phyloP scores from a whole-genome alignment of 2,888 invertebrate species.

The Drosophila mettleri region DNA sequence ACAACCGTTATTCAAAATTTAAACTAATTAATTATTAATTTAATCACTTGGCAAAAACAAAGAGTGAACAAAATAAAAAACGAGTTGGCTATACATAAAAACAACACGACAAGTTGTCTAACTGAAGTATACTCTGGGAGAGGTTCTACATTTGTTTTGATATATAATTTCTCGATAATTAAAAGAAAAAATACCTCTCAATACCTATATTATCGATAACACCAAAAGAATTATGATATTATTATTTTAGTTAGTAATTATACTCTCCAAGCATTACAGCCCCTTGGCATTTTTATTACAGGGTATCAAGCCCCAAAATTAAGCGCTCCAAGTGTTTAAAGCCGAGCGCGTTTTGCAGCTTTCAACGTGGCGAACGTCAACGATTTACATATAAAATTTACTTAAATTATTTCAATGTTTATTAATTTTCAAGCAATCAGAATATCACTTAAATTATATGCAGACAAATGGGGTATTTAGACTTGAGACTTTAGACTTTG shows the following conservation, averaged over 20 bases:
- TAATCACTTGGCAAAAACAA: conserved; percentile 75
- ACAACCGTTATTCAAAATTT: conserved; percentile 83
- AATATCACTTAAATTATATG: conserved; percentile 9
- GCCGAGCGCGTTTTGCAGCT: conserved; percentile 70
- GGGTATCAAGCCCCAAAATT: conserved; percentile 16
- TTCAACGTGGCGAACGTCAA: conserved; percentile 45
- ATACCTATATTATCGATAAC: background rate
- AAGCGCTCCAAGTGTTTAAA: conserved; percentile 73
- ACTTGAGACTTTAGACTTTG: too few species aligned
- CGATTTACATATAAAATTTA: conserved; percentile 76
- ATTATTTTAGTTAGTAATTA: too few species aligned
- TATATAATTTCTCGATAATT: too few species aligned
- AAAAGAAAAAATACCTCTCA: too few species aligned
- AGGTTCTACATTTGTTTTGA: too few species aligned
- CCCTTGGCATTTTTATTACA: background rate
- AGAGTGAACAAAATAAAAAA: conserved; percentile 37
- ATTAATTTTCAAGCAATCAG: conserved; percentile 71
- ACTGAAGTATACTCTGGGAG: background rate
- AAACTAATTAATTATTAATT: conserved; percentile 83
- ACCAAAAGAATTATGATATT: too few species aligned
- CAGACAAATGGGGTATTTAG: background rate
- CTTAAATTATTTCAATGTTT: conserved; percentile 76
- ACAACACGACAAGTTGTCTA: background rate
- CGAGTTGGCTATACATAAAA: conserved; percentile 40
- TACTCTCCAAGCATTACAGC: background rate